Conservation (phyloP, 2,888 invertebrate genomes). For the Papilio demoleus region DNA sequence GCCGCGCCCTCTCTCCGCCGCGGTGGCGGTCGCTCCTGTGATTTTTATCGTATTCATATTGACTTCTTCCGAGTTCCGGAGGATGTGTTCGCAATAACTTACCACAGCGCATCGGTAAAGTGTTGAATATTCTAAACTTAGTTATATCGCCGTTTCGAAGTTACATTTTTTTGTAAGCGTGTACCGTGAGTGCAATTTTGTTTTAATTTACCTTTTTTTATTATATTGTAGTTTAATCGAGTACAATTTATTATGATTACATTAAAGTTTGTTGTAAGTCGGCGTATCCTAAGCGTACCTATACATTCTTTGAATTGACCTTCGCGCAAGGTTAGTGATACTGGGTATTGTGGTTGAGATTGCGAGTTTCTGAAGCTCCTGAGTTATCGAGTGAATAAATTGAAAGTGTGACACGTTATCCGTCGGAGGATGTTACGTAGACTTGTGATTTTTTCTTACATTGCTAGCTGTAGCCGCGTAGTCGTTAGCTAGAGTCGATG, state of each 20-base stretch:
- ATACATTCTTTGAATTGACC: slow-evolving; percentile 83
- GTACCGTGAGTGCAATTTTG: slow-evolving; percentile 69
- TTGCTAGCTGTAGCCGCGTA: slow-evolving; percentile 77
- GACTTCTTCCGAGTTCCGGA: slow-evolving; percentile 66
- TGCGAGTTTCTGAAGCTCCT: slow-evolving; percentile 67
- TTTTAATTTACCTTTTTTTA: slow-evolving; percentile 59
- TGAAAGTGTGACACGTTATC: slow-evolving; percentile 70
- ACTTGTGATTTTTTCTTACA: slow-evolving; percentile 78
- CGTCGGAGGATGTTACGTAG: slow-evolving; percentile 62
- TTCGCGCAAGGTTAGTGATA: slow-evolving; percentile 83
- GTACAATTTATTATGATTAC: slow-evolving; percentile 74
- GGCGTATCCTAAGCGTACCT: slow-evolving; percentile 79
- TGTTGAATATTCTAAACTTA: slow-evolving; percentile 77
- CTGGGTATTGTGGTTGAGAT: slow-evolving; percentile 74
- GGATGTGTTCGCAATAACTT: slow-evolving; percentile 67
- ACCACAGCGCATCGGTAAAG: slow-evolving; percentile 70
- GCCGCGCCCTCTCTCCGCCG: slow-evolving; percentile 19
- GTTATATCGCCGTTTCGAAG: slow-evolving; percentile 62
- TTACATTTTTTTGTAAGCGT: slow-evolving; percentile 56
- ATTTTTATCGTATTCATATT: slow-evolving; percentile 62
- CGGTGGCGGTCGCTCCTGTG: slow-evolving; percentile 59
- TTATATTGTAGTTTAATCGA: slow-evolving; percentile 70
- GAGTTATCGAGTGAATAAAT: slow-evolving; percentile 65
- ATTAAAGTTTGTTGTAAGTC: slow-evolving; percentile 74
- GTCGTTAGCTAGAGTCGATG: slow-evolving; percentile 78